phyloP scores from a whole-genome alignment of 1,140 invertebrate species.

The Drosophila leontia region DNA sequence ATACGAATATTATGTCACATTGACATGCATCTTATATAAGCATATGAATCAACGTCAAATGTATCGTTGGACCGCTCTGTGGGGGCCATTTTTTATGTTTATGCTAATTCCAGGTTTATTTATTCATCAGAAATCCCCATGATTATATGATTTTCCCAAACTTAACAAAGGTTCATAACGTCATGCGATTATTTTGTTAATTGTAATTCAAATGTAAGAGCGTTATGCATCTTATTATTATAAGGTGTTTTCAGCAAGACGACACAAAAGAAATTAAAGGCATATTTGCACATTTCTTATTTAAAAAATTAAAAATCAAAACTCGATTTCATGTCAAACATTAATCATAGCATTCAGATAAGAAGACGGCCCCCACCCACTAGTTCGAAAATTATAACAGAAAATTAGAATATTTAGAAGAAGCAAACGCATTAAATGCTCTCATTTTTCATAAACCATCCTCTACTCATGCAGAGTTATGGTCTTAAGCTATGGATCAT shows the following conservation, averaged over 20 bases:
- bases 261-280: not conserved
- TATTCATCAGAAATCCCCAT: too few species aligned
- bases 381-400: not conserved
- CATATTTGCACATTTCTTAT: not conserved
- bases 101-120: not conserved
- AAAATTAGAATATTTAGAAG: not conserved
- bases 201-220: not conserved
- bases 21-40: constrained; percentile 19
- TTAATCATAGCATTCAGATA: not conserved
- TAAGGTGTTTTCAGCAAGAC: not conserved
- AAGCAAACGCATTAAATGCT: constrained; percentile 4
- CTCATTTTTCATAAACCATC: constrained; percentile 6
- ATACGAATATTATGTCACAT: constrained; percentile 22
- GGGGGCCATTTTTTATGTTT: constrained; percentile 4
- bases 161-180: too few species aligned
- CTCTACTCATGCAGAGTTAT: constrained; percentile 11
- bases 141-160: too few species aligned
- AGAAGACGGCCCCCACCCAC: not conserved
- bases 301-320: not conserved
- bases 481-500: constrained; percentile 7
- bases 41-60: constrained; percentile 11
- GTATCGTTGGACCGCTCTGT: not conserved
- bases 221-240: not conserved
- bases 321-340: not conserved
- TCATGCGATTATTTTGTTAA: not conserved